Evolutionary conservation across 1,140 invertebrate species (phyloP).

Genomic region (Sitobion miscanthi): DNA sequence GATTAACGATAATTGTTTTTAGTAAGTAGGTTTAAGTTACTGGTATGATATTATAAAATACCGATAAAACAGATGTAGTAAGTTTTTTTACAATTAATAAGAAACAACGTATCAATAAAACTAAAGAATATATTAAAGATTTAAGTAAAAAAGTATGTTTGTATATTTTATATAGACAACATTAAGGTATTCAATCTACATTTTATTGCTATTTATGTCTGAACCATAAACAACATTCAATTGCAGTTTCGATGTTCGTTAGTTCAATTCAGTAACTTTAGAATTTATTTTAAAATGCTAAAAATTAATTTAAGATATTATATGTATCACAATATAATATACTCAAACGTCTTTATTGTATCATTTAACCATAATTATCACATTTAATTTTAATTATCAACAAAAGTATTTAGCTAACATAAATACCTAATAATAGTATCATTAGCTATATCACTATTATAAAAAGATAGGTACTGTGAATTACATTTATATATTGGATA

Average conservation of each 20-base stretch:
- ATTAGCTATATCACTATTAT: no score
- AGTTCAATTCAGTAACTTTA: no score
- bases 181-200: neutral
- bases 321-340: no score
- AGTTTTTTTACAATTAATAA: neutral
- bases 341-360: no score
- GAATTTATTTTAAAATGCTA: no score
- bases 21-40: neutral
- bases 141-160: constrained; percentile 19
- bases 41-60: neutral
- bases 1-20: neutral
- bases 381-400: no score
- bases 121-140: neutral
- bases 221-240: neutral
- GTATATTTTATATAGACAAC: neutral
- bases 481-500: no score
- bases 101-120: neutral
- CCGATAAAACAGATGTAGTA: neutral
- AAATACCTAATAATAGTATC: no score
- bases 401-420: no score
- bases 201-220: neutral
- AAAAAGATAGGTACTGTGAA: no score
- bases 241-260: neutral
- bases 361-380: no score
- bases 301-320: no score